Conservation (phyloP, 1,140 invertebrate genomes). For the Ctenoplectra terminalis region DNA sequence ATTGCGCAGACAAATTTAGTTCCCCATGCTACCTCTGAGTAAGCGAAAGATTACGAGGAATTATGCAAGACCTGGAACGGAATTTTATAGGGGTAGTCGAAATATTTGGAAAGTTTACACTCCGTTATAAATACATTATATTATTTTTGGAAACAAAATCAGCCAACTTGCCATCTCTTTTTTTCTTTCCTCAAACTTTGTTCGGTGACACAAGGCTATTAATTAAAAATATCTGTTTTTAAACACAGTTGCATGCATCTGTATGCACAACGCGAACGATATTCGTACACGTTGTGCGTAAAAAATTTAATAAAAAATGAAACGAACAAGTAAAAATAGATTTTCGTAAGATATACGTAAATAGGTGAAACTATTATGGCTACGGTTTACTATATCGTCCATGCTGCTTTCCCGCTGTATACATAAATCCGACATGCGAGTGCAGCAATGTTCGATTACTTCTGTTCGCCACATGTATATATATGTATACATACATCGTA, state of each 20-base stretch:
- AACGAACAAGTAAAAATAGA: neutral
- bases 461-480: neutral
- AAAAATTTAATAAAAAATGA: neutral
- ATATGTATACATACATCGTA: neutral
- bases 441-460: constrained; percentile 10
- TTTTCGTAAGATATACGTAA: neutral
- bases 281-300: neutral
- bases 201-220: neutral
- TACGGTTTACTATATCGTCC: neutral
- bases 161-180: neutral
- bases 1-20: neutral
- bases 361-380: constrained; percentile 20
- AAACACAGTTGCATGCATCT: neutral
- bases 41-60: constrained; percentile 30
- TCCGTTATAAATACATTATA: neutral
- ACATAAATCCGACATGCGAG: constrained; percentile 2
- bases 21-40: neutral
- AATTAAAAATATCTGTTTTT: neutral
- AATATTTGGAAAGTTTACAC: neutral
- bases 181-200: neutral
- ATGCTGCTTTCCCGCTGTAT: constrained; percentile 12
- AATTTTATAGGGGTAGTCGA: constrained; percentile 1
- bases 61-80: constrained; percentile 30
- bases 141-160: neutral
- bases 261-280: too few species aligned